Evolutionary conservation across 2,113 vertebrate genomes (phyloP).

Genomic region (Morone saxatilis): DNA sequence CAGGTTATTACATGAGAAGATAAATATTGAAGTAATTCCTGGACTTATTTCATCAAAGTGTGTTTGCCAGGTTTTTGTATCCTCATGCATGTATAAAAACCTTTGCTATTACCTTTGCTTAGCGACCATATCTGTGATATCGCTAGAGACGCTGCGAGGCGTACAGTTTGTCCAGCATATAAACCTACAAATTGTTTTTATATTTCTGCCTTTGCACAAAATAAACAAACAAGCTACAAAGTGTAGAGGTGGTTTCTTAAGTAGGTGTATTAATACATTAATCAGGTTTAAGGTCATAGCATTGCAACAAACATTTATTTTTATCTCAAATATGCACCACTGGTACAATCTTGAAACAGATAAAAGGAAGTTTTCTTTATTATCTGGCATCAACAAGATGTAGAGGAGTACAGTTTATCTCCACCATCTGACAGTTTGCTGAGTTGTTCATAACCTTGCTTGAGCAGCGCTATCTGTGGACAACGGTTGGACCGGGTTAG

Average conservation of each 20-base stretch:
- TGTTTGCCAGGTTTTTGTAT: neutral
- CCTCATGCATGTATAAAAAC: neutral
- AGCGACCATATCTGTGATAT: neutral
- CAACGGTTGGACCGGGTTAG: neutral
- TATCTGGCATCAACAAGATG: neutral
- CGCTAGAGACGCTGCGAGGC: neutral
- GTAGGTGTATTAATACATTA: neutral
- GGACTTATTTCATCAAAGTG: no score
- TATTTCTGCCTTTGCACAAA: neutral
- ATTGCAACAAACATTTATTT: neutral
- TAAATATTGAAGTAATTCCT: no score
- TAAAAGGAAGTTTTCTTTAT: no score
- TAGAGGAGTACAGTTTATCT: neutral
- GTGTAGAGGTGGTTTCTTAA: no score
- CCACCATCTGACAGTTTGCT: conserved; percentile 1
- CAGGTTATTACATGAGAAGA: no score
- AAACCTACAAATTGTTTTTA: neutral
- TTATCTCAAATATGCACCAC: no score
- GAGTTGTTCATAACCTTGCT: neutral
- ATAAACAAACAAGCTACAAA: neutral
- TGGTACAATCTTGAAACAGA: no score
- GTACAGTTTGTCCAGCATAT: neutral
- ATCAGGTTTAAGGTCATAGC: neutral
- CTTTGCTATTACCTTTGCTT: neutral
- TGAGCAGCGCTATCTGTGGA: neutral